Percentiles rank a stretch among this genome's conserved stretches.
Evolutionary conservation across 1,140 invertebrate genomes (phyloP).

Genomic region (Drosophila repletoides): DNA sequence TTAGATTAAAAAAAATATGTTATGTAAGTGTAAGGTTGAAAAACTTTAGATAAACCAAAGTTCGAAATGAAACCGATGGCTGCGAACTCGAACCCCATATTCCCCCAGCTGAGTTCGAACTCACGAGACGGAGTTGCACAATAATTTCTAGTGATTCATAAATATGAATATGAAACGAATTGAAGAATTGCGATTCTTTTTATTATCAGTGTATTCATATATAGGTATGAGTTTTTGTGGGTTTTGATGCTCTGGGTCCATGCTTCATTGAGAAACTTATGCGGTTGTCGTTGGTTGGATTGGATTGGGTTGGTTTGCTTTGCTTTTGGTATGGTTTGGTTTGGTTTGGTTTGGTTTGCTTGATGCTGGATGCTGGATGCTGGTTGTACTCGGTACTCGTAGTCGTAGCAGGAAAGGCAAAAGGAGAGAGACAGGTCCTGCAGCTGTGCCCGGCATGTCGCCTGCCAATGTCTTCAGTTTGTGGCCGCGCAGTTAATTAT

Average conservation of each 20-base stretch:
- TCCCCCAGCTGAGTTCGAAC: too few relatives aligned
- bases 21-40: too few relatives aligned
- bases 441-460: constrained; percentile 70
- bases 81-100: too few relatives aligned
- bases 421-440: constrained; percentile 47
- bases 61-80: too few relatives aligned
- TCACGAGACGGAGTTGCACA: too few relatives aligned
- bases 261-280: constrained; percentile 74
- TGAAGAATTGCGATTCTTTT: too few relatives aligned
- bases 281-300: constrained; percentile 46
- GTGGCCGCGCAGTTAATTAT: constrained; percentile 80
- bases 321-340: too few relatives aligned
- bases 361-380: constrained; percentile 32
- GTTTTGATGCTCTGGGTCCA: constrained; percentile 47
- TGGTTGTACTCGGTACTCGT: constrained; percentile 34
- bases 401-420: too few relatives aligned
- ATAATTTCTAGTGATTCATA: too few relatives aligned
- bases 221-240: constrained; percentile 20
- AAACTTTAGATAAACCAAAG: too few relatives aligned
- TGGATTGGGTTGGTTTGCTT: background rate
- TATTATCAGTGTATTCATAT: constrained; percentile 23
- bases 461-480: constrained; percentile 72
- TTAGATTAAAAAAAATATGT: too few relatives aligned
- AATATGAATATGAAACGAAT: too few relatives aligned
- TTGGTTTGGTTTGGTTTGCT: constrained; percentile 29